Base-by-base conservation (phyloP, 2,888 invertebrate species). In the Caenorhabditis virilis region DNA sequence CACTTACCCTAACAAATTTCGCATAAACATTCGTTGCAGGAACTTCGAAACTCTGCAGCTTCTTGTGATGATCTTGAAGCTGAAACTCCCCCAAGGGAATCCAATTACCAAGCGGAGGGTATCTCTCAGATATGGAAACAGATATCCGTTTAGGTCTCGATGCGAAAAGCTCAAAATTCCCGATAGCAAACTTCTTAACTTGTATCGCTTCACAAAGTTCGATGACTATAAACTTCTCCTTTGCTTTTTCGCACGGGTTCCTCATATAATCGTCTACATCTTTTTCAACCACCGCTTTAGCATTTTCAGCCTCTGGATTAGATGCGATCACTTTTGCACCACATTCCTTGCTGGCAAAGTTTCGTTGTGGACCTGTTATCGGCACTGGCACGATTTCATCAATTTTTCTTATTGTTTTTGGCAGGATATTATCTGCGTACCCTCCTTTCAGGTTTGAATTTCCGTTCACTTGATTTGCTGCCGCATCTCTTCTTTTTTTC, bases 161-260 rank as follows among this genome's bases (percentile, higher is more conserved):
- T 7, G 97, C 95, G 85, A 98, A 99, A 61, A 98, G 86, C 85
- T 99, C 98, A 84, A 93, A 93, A 85, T 98, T 98, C 2, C 95
- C 98, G 75, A 98, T 86, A 80, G 97, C 95, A 66, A 98, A 90
- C 27, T 78, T 74, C 39, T 82, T 92, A 3, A 94, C 77, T 86
- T 95, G 95, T 65, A 99, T 91, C 3, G 95, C 91, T 84, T 99
- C 98, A 86, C 98, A 99, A 1, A 99, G 88, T 85, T 99, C 97
- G 2, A 98, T 91, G 26, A 95, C 90, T 85, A 99, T 93, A 45
- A 73, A 82, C 58, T 83, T 82, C 46, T 72, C 84, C 82, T 85
- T 85, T 62, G 85, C 86, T 67, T 84, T 84, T 74, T 90, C 91
- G 85, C 98, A 99, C 0, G 93, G 91, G 84, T 95, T 97, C 61